A percentile compares a stretch with the other conserved stretches of the same genome.
Evolutionary conservation across 1,140 invertebrate genomes (phyloP).

Genomic region (Achroia grisella): DNA sequence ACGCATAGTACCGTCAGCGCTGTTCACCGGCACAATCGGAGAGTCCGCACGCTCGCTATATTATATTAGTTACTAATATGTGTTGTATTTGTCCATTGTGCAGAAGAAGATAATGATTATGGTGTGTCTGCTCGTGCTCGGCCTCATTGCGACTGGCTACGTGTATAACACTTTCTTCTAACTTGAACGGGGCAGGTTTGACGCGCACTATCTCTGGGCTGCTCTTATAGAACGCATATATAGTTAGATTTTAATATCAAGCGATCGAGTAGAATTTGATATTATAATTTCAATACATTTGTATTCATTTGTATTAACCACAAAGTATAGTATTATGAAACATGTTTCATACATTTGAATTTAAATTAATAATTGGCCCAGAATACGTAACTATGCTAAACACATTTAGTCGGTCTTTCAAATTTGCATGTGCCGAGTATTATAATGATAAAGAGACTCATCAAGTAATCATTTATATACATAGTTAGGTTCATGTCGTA

Average conservation of each 20-base stretch:
- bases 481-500: too few species aligned
- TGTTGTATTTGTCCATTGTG: constrained; percentile 76
- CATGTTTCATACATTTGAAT: too few species aligned
- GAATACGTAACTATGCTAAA: neutral
- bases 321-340: too few species aligned
- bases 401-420: too few species aligned
- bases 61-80: constrained; percentile 55
- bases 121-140: constrained; percentile 89
- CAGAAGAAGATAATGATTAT: constrained; percentile 99
- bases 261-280: constrained; percentile 8
- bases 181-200: constrained; percentile 61
- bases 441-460: too few species aligned
- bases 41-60: constrained; percentile 32
- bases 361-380: constrained; percentile 1
- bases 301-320: too few species aligned
- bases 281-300: too few species aligned
- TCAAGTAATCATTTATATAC: too few species aligned
- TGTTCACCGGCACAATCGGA: constrained; percentile 7
- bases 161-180: constrained; percentile 74
- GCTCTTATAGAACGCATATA: constrained; percentile 46
- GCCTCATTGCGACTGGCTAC: constrained; percentile 82
- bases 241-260: constrained; percentile 43
- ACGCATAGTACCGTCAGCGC: neutral
- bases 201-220: constrained; percentile 34
- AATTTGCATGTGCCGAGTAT: constrained; percentile 25